Evolutionary conservation across 2,888 invertebrate species (phyloP), one percentile per base, ranked within the genome.

Genomic region (Ennomos fuscantarius): DNA sequence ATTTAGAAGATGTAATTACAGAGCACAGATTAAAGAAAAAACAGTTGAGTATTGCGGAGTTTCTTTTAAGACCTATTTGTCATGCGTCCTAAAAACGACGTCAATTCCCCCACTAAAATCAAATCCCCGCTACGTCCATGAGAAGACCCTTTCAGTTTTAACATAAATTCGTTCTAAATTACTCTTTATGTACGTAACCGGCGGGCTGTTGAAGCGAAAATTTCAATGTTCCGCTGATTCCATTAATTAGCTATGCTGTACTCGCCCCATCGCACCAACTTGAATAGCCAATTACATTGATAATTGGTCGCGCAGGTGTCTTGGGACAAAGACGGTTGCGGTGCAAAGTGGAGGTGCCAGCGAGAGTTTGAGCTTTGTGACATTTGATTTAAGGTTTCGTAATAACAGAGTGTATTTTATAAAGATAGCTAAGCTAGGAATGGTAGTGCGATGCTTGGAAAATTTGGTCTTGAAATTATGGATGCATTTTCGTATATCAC

Each of bases 201-300:
- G 67, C 73, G 76, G 62, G 72, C 77, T 72, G 81, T 70, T 81
- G 79, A 70, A 86, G 85, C 81, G 87, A 84, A 86, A 86, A 85
- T 89, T 89, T 88, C 87, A 86, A 87, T 88, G 88, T 88, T 83
- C 88, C 79, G 81, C 83, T 88, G 88, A 89, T 87, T 86, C 82
- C 79, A 88, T 89, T 88, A 89, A 89, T 89, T 89, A 89, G 85
- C 73, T 76, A 82, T 83, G 85, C 85, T 81, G 77, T 81, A 76
- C 79, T 81, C 85, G 82, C 83, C 76, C 81, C 83, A 84, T 87
- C 81, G 86, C 81, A 78, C 80, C 78, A 81, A 84, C 76, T 84
- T 89, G 88, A 89, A 90, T 90, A 86, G 88, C 89, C 90, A 91
- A 91, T 91, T 92, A 90, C 87, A 88, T 74, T 83, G 87, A 84